Percentiles rank a stretch among this genome's conserved stretches.
Evolutionary conservation across 2,797 vertebrate genomes (phyloP).

Genomic region (Trachurus trachurus): DNA sequence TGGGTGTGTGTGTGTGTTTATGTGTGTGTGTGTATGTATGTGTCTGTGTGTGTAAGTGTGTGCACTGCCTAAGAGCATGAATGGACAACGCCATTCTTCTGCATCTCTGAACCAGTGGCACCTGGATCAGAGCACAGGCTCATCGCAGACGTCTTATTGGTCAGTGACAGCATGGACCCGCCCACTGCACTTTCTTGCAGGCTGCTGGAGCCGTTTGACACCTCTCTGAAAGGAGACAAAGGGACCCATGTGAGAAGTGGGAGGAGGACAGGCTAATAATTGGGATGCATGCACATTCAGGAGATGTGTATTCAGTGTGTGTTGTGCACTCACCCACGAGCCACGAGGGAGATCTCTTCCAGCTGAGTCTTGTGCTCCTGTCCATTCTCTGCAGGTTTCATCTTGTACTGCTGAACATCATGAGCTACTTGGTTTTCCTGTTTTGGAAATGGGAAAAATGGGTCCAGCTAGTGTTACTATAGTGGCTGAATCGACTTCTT

Average conservation of each 20-base stretch:
- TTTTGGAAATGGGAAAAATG: slow-evolving; percentile 10
- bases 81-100: slow-evolving; percentile 91
- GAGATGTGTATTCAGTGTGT: background rate
- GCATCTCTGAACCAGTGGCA: slow-evolving; percentile 88
- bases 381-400: slow-evolving; percentile 94
- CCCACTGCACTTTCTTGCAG: slow-evolving; percentile 88
- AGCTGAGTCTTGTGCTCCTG: slow-evolving; percentile 92
- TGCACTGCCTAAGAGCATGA: slow-evolving; percentile 86
- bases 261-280: background rate
- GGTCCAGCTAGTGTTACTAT: too few relatives aligned
- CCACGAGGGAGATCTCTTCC: slow-evolving; percentile 91
- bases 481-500: too few relatives aligned
- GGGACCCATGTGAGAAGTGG: slow-evolving; percentile 1
- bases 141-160: slow-evolving; percentile 91
- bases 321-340: slow-evolving; percentile 88
- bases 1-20: slow-evolving; percentile 44
- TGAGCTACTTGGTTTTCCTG: slow-evolving; percentile 94
- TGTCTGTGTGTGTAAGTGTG: slow-evolving; percentile 49
- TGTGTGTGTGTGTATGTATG: slow-evolving; percentile 52
- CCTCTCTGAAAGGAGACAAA: slow-evolving; percentile 84
- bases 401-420: slow-evolving; percentile 95
- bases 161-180: slow-evolving; percentile 89
- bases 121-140: slow-evolving; percentile 91
- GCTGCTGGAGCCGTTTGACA: slow-evolving; percentile 93
- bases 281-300: background rate